Evolutionary conservation across 2,797 vertebrate genomes (phyloP).

Genomic region (Chelonia mydas): DNA sequence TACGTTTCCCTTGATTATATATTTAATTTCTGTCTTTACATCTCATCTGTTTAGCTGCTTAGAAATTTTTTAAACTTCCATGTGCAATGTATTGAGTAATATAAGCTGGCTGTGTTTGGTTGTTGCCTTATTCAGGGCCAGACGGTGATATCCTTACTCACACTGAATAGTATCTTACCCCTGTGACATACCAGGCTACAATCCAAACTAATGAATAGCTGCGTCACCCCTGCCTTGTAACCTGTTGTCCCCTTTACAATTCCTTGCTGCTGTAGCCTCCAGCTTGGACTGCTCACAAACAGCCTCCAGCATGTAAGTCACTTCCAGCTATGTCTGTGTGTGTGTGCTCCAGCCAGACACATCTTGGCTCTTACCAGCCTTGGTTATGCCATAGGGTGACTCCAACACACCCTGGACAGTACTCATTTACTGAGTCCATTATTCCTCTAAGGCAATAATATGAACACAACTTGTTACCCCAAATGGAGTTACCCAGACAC

Average conservation of each 20-base stretch:
- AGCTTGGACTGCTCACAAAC: neutral
- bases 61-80: neutral
- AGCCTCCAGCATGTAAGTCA: too few species aligned
- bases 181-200: neutral
- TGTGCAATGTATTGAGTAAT: neutral
- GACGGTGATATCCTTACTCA: rapidly evolving
- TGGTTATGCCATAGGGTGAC: neutral
- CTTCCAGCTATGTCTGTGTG: too few species aligned
- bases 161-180: neutral
- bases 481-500: neutral
- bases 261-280: neutral
- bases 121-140: neutral
- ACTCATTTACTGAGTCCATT: neutral
- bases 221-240: neutral
- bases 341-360: neutral
- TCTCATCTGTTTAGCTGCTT: neutral
- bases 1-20: neutral
- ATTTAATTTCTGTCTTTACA: neutral
- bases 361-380: neutral
- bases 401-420: neutral
- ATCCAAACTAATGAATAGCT: too few species aligned
- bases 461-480: neutral
- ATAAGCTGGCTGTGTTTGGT: neutral
- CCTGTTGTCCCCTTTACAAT: neutral
- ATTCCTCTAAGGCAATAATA: neutral